Conservation (phyloP, 1,140 invertebrate genomes). For the Drosophila carrolli region DNA sequence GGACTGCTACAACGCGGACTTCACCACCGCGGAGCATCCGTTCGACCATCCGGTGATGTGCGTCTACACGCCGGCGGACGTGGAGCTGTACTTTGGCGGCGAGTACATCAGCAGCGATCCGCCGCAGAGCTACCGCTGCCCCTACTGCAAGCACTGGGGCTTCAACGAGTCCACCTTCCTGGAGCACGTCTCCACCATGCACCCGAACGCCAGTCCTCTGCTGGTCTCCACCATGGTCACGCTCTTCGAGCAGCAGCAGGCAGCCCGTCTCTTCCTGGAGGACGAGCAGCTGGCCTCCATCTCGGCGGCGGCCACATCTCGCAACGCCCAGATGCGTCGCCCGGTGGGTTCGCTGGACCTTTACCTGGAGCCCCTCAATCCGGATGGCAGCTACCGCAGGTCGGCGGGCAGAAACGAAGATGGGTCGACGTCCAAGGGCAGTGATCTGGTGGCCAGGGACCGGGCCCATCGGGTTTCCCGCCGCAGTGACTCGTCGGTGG, state of each 20-base stretch:
- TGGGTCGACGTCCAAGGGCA: not conserved
- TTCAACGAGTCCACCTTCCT: slow-evolving; percentile 70
- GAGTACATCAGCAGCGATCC: slow-evolving; percentile 65
- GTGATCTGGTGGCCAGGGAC: slow-evolving; percentile 19
- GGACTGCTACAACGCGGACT: slow-evolving; percentile 62
- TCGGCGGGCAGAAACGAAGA: not conserved
- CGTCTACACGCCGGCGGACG: slow-evolving; percentile 47
- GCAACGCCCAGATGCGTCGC: slow-evolving; percentile 55
- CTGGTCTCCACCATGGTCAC: slow-evolving; percentile 68
- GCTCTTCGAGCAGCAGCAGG: slow-evolving; percentile 67
- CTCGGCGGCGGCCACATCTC: slow-evolving; percentile 47
- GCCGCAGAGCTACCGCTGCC: slow-evolving; percentile 70
- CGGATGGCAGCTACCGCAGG: slow-evolving; percentile 59
- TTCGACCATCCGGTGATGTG: slow-evolving; percentile 73
- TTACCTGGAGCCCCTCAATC: slow-evolving; percentile 62
- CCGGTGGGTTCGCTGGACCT: slow-evolving; percentile 44
- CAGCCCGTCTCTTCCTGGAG: slow-evolving; percentile 65
- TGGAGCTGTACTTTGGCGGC: slow-evolving; percentile 66
- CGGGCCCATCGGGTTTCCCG: not conserved
- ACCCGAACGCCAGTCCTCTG: slow-evolving; percentile 50
- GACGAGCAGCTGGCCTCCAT: slow-evolving; percentile 66
- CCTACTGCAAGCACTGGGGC: slow-evolving; percentile 71
- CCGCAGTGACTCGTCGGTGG: not conserved
- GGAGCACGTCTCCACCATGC: slow-evolving; percentile 58
- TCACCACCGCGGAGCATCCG: slow-evolving; percentile 50